Conservation (phyloP, 2,888 invertebrate genomes). For the Diaperis boleti region DNA sequence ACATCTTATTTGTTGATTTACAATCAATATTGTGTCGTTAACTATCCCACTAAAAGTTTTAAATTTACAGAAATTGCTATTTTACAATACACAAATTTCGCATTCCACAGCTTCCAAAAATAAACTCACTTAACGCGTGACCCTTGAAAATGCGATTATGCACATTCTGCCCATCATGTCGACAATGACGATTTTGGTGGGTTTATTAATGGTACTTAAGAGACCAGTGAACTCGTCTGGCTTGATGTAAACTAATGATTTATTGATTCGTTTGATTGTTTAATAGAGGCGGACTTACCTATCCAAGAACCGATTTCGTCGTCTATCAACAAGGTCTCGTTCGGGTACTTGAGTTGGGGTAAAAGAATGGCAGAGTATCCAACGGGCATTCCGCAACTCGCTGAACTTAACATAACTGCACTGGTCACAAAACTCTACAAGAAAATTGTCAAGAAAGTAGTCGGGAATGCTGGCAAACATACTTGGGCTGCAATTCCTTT, state of each 20-base stretch:
- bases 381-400: constrained; percentile 84
- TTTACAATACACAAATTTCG: neutral
- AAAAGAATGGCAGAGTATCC: constrained; percentile 83
- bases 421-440: constrained; percentile 78
- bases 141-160: neutral
- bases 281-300: constrained; percentile 65
- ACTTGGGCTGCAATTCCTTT: constrained; percentile 53
- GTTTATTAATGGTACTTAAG: constrained; percentile 8
- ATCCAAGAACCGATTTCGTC: constrained; percentile 85
- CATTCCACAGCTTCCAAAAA: too few species aligned
- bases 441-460: too few species aligned
- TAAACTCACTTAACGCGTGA: neutral
- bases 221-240: constrained; percentile 33
- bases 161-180: neutral
- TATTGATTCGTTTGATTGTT: constrained; percentile 23
- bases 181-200: constrained; percentile 1
- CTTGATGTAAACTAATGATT: constrained; percentile 34
- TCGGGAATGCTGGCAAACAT: too few species aligned
- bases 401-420: constrained; percentile 77
- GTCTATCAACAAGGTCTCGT: constrained; percentile 73
- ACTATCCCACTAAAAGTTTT: too few species aligned
- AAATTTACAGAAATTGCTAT: too few species aligned
- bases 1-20: too few species aligned
- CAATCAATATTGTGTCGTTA: too few species aligned
- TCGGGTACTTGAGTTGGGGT: constrained; percentile 75